Evolutionary conservation across 2,113 vertebrate species (phyloP).

Genomic region (Serilophus lunatus): DNA sequence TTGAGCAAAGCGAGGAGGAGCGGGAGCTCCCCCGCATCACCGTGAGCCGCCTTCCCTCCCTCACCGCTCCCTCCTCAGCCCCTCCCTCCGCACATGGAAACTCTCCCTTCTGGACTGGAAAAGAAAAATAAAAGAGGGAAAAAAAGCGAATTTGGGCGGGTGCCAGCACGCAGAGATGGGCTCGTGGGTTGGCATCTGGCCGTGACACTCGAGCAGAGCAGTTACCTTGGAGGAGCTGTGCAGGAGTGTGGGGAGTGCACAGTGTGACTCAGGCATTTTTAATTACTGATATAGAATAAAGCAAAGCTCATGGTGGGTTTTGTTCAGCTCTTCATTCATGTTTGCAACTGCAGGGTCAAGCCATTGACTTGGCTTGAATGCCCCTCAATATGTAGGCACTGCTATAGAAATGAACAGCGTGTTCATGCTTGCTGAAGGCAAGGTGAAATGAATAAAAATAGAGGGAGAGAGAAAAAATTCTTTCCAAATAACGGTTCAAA

Average conservation of each 20-base stretch:
- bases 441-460: not conserved
- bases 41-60: rapidly evolving
- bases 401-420: not conserved
- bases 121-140: no score
- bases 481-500: not conserved
- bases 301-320: not conserved
- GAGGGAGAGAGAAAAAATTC: not conserved
- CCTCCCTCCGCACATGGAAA: not conserved
- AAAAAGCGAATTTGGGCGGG: not conserved
- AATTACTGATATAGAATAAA: not conserved
- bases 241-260: not conserved
- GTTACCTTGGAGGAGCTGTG: not conserved
- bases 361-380: not conserved
- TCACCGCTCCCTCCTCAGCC: not conserved
- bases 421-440: not conserved
- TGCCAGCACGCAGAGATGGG: not conserved
- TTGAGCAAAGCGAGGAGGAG: not conserved
- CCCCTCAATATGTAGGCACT: not conserved
- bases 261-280: not conserved
- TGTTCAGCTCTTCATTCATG: not conserved
- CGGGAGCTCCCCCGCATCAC: not conserved
- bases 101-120: not conserved
- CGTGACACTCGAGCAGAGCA: not conserved
- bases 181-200: not conserved
- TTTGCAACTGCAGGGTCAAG: not conserved